A percentile compares a stretch with the other conserved stretches of the same genome.
phyloP scores from a whole-genome alignment of 2,888 invertebrate genomes.

The Automeris io region DNA sequence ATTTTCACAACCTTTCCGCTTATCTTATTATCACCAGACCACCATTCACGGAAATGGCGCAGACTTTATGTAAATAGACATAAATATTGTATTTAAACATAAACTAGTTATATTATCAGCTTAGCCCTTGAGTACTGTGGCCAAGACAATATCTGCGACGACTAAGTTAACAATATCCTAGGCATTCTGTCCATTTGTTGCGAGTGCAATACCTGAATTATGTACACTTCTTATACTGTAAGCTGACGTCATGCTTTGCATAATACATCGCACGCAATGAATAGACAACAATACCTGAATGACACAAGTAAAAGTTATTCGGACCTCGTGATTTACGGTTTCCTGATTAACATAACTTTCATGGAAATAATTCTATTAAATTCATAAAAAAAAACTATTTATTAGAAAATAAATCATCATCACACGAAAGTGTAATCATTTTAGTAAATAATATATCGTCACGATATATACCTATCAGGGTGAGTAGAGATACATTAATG shows the following conservation, averaged over 20 bases:
- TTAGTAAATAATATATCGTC: too few species aligned
- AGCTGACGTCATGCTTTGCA: conserved; percentile 11
- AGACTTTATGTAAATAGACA: conserved; percentile 45
- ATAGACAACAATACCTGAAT: conserved; percentile 12
- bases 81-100: conserved; percentile 43
- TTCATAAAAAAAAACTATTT: too few species aligned
- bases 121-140: conserved; percentile 11
- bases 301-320: conserved; percentile 9
- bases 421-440: too few species aligned
- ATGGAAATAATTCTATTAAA: too few species aligned
- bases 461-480: too few species aligned
- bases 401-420: too few species aligned
- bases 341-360: neutral
- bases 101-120: conserved; percentile 26
- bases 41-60: conserved; percentile 40
- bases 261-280: conserved; percentile 11
- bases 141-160: conserved; percentile 14
- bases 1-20: conserved; percentile 39
- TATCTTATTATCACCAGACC: conserved; percentile 41
- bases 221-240: conserved; percentile 10
- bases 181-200: conserved; percentile 9
- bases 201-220: conserved; percentile 10
- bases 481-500: too few species aligned
- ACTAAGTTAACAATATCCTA: conserved; percentile 7
- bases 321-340: conserved; percentile 6